A percentile compares a stretch with the other conserved stretches of the same genome.
phyloP scores from a whole-genome alignment of 2,797 vertebrate genomes.

The Coreius guichenoti region DNA sequence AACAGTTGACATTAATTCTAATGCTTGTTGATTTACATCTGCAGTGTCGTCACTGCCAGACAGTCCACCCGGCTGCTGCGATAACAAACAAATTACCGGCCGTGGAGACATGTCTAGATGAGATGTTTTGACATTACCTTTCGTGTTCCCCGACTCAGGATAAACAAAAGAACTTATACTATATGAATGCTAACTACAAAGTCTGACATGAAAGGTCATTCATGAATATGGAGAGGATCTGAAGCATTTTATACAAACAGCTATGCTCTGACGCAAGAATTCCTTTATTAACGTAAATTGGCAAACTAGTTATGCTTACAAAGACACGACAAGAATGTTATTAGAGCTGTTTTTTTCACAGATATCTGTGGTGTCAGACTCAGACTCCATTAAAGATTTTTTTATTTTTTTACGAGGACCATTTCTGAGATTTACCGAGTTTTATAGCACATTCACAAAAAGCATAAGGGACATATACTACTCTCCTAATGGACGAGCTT shows the following conservation, averaged over 20 bases:
- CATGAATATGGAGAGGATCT: conserved; percentile 28
- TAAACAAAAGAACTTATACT: conserved; percentile 18
- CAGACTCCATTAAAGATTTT: conserved; percentile 62
- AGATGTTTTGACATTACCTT: conserved; percentile 35
- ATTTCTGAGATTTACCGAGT: conserved; percentile 67
- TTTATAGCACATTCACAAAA: conserved; percentile 64
- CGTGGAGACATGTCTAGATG: conserved; percentile 23
- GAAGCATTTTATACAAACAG: neutral
- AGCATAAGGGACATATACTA: conserved; percentile 50
- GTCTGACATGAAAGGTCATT: conserved; percentile 39
- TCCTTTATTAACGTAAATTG: neutral
- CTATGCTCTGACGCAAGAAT: neutral
- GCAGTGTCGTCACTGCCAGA: conserved; percentile 46
- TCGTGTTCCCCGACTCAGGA: conserved; percentile 1
- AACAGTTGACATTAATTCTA: conserved; percentile 49
- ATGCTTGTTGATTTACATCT: conserved; percentile 49
- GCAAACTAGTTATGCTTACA: neutral
- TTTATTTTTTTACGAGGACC: conserved; percentile 69
- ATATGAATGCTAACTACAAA: conserved; percentile 28
- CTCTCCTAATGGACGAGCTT: conserved; percentile 49
- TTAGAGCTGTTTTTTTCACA: conserved; percentile 64
- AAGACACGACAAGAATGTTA: neutral
- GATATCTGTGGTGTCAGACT: conserved; percentile 49
- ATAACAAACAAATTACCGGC: conserved; percentile 27
- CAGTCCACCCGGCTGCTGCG: conserved; percentile 6